Evolutionary conservation across 1,140 invertebrate species (phyloP).

Genomic region (Drosophila pseudoananassae): DNA sequence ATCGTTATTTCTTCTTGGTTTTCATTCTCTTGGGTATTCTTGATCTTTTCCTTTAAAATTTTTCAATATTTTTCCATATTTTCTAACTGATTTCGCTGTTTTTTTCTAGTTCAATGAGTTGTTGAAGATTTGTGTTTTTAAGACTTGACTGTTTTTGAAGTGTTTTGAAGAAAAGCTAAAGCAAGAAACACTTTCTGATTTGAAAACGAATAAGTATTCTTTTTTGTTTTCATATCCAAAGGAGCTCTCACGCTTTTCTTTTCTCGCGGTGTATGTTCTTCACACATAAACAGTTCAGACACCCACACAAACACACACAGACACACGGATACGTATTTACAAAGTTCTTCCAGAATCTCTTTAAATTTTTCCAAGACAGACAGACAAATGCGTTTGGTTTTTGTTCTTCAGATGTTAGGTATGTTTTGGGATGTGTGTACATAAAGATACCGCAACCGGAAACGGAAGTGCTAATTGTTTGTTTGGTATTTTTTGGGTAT

Average conservation of each 20-base stretch:
- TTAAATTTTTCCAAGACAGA: conserved; percentile 8
- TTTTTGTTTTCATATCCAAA: neutral
- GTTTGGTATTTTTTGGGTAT: neutral
- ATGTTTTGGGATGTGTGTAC: conserved; percentile 1
- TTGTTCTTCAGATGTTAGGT: conserved; percentile 5
- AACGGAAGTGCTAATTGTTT: conserved; percentile 16
- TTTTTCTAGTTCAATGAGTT: neutral
- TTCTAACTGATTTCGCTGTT: neutral
- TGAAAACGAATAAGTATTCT: neutral
- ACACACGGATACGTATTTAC: conserved; percentile 7
- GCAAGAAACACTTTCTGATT: neutral
- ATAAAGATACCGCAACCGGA: conserved; percentile 9
- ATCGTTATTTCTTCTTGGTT: conserved; percentile 11
- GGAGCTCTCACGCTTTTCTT: neutral
- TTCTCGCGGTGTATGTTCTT: neutral
- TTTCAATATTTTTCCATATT: neutral
- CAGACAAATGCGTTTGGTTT: conserved; percentile 14
- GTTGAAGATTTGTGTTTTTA: neutral
- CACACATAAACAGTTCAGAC: conserved; percentile 23
- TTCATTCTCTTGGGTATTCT: conserved; percentile 4
- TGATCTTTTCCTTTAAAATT: conserved; percentile 5
- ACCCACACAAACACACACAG: conserved; percentile 1
- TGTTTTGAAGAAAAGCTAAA: neutral
- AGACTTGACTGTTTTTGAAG: conserved; percentile 1
- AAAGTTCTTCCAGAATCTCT: neutral